Percentiles rank a stretch among this genome's conserved stretches.
phyloP scores from a whole-genome alignment of 2,888 invertebrate species.

The Bellardia pandia region DNA sequence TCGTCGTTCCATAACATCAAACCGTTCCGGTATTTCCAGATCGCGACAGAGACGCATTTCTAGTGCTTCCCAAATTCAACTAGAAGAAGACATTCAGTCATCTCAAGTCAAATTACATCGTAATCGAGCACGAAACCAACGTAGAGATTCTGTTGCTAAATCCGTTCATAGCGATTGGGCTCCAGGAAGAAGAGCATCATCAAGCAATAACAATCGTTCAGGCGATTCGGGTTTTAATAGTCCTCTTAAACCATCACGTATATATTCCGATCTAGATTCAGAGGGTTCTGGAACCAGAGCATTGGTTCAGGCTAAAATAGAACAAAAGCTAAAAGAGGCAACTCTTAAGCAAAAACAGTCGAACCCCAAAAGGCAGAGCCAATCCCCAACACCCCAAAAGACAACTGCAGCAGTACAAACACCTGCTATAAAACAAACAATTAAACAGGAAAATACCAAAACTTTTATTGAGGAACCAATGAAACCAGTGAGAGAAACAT shows the following conservation, averaged over 20 bases:
- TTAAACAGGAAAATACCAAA: constrained; percentile 43
- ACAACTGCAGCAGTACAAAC: constrained; percentile 72
- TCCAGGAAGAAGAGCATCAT: constrained; percentile 77
- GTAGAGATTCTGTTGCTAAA: constrained; percentile 80
- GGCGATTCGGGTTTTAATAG: constrained; percentile 71
- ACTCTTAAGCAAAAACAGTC: constrained; percentile 60
- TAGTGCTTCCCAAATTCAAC: constrained; percentile 80
- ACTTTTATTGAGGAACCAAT: constrained; percentile 57
- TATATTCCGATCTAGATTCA: constrained; percentile 83
- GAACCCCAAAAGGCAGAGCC: constrained; percentile 61
- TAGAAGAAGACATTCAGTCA: constrained; percentile 78
- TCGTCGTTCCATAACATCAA: constrained; percentile 82
- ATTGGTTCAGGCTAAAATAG: constrained; percentile 83
- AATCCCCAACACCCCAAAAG: constrained; percentile 69
- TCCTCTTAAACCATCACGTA: constrained; percentile 76
- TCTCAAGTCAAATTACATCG: constrained; percentile 70
- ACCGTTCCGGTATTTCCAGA: constrained; percentile 81
- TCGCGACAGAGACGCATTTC: constrained; percentile 79
- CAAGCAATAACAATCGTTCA: constrained; percentile 62
- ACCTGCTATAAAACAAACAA: constrained; percentile 61
- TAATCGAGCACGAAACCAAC: constrained; percentile 77
- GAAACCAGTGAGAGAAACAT: constrained; percentile 37
- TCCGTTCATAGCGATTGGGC: constrained; percentile 81
- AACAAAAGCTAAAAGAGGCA: constrained; percentile 80
- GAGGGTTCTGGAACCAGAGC: constrained; percentile 83